phyloP scores from a whole-genome alignment of 2,888 invertebrate species.

The Mythimna pallens region DNA sequence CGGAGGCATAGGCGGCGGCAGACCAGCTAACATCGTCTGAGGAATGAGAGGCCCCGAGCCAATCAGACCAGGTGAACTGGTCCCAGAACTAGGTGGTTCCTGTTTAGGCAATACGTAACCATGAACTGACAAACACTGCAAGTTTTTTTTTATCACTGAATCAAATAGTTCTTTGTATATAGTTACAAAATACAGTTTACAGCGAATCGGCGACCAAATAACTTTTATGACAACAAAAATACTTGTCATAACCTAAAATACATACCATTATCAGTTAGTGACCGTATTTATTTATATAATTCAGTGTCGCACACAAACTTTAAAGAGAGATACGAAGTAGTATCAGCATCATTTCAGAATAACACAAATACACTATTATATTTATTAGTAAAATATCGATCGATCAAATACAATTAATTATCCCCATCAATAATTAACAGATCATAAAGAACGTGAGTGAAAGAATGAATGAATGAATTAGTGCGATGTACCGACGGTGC shows the following conservation, averaged over 20 bases:
- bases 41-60: constrained; percentile 79
- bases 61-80: constrained; percentile 84
- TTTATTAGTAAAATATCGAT: not conserved
- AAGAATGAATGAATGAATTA: no score
- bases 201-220: not conserved
- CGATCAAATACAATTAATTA: not conserved
- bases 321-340: not conserved
- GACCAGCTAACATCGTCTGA: constrained; percentile 84
- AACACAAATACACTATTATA: not conserved
- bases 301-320: not conserved
- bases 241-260: constrained; percentile 36
- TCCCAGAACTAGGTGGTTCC: constrained; percentile 82
- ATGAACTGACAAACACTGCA: not conserved
- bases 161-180: not conserved
- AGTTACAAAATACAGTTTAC: not conserved
- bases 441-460: no score
- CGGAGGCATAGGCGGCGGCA: constrained; percentile 89
- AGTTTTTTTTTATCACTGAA: not conserved
- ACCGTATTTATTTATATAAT: not conserved
- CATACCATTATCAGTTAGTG: constrained; percentile 22
- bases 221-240: constrained; percentile 4
- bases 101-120: constrained; percentile 52
- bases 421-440: no score
- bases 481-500: no score
- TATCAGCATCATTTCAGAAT: constrained; percentile 16